Conservation (phyloP, 2,797 vertebrate species). For the Anisognathus igniventris region DNA sequence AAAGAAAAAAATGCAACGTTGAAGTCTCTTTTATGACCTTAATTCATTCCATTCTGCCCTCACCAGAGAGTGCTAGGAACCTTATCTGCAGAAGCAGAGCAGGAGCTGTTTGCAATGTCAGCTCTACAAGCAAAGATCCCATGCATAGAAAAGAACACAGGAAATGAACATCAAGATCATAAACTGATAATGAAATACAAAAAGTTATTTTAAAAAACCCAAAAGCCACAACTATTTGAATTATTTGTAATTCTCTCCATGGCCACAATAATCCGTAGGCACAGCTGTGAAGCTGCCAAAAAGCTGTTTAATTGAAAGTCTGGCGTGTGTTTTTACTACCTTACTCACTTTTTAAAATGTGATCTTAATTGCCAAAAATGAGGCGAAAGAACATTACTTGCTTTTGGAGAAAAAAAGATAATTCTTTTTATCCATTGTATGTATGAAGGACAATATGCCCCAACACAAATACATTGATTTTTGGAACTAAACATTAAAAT, state of each 20-base stretch:
- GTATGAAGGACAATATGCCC: background rate
- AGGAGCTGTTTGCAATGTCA: background rate
- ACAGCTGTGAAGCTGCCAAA: background rate
- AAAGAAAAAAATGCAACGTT: background rate
- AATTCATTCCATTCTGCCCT: background rate
- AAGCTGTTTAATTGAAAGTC: background rate
- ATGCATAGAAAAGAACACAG: background rate
- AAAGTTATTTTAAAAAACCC: fast-evolving
- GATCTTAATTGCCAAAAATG: background rate
- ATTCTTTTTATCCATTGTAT: background rate
- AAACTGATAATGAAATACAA: background rate
- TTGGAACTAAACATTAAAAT: background rate
- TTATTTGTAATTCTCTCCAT: background rate
- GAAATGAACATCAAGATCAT: background rate
- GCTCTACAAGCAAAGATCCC: background rate
- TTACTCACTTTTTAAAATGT: background rate
- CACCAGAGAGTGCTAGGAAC: background rate
- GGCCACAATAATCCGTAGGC: background rate
- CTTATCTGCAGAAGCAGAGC: background rate
- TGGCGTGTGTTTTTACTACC: background rate
- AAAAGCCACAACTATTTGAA: background rate
- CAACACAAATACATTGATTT: background rate
- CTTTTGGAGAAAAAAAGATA: background rate
- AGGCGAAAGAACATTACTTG: background rate
- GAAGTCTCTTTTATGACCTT: background rate